Conservation (phyloP, 2,113 vertebrate genomes). For the Microcebus jonahi region DNA sequence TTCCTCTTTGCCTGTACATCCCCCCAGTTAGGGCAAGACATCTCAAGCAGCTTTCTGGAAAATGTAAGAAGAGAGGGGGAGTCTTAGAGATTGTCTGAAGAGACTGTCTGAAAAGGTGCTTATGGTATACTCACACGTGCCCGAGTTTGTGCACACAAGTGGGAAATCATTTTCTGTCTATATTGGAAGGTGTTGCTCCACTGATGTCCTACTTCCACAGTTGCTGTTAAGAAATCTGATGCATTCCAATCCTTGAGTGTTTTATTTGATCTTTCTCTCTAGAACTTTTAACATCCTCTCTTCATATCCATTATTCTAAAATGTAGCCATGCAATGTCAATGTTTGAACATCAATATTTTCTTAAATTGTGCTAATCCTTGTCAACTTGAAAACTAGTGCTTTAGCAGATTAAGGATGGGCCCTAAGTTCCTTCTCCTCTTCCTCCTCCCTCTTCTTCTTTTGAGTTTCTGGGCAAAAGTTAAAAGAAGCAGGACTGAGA, state of each 20-base stretch:
- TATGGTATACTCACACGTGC: fast-evolving
- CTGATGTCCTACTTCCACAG: neutral
- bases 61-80: neutral
- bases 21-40: neutral
- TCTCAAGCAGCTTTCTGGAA: neutral
- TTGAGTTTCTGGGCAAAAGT: neutral
- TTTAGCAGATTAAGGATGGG: neutral
- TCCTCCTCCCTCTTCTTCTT: neutral
- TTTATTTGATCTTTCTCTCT: neutral
- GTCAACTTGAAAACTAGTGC: neutral
- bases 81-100: neutral
- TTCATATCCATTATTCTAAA: neutral
- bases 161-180: neutral
- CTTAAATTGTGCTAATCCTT: neutral
- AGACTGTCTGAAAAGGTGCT: fast-evolving
- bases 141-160: neutral
- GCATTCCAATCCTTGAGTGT: neutral
- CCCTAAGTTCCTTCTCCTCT: neutral
- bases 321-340: neutral
- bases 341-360: neutral
- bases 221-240: neutral
- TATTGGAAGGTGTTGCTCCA: neutral
- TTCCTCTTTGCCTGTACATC: neutral
- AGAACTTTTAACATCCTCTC: neutral
- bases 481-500: neutral